phyloP scores from a whole-genome alignment of 2,113 vertebrate species.

The Progne subis region DNA sequence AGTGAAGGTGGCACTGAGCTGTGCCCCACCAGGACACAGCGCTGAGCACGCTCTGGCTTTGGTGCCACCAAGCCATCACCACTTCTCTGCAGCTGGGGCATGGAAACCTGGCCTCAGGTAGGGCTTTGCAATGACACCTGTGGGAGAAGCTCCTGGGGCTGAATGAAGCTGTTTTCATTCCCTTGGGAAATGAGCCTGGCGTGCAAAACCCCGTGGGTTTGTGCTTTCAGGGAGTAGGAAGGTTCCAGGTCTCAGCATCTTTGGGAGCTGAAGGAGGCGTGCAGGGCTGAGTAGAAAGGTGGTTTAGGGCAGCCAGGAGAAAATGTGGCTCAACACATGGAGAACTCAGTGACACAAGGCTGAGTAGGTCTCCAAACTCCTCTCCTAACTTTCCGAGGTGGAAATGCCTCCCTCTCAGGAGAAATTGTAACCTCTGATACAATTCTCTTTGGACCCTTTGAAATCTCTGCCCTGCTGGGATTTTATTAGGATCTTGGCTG shows the following conservation, averaged over 20 bases:
- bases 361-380: neutral
- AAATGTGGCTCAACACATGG: neutral
- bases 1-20: neutral
- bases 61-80: neutral
- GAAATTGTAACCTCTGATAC: neutral
- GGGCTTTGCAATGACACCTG: neutral
- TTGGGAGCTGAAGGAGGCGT: accelerated
- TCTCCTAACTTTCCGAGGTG: neutral
- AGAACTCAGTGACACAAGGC: neutral
- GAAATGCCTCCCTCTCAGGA: neutral
- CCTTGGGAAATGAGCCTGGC: neutral
- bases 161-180: neutral
- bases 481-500: neutral
- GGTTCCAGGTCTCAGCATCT: neutral
- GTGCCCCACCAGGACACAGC: neutral
- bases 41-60: neutral
- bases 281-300: neutral
- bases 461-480: neutral
- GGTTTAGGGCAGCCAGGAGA: neutral
- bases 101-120: neutral
- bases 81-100: neutral
- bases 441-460: neutral
- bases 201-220: neutral
- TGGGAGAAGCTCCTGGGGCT: neutral
- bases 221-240: neutral